Evolutionary conservation across 2,888 invertebrate species (phyloP).

Genomic region (Ctena decussata): DNA sequence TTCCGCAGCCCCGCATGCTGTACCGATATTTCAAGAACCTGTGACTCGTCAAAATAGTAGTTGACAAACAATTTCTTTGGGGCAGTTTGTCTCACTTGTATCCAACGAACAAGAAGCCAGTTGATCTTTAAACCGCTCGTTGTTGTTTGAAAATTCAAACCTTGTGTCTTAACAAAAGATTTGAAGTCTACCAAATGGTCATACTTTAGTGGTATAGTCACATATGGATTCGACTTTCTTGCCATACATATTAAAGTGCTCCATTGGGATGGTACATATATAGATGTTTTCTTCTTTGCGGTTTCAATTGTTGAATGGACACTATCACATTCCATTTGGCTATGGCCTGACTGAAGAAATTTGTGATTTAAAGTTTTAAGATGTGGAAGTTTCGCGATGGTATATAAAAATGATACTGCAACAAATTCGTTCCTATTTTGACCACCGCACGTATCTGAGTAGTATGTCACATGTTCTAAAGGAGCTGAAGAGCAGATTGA

Average conservation of each 20-base stretch:
- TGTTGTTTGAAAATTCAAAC: not conserved
- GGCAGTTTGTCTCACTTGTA: not conserved
- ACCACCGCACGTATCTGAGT: constrained; percentile 16
- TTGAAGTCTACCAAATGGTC: constrained; percentile 5
- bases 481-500: not conserved
- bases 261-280: not conserved
- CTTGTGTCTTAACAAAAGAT: not conserved
- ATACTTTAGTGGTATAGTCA: constrained; percentile 15
- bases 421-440: constrained; percentile 22
- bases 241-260: constrained; percentile 7
- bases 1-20: not conserved
- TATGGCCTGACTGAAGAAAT: constrained; percentile 42
- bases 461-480: not conserved
- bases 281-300: constrained; percentile 4
- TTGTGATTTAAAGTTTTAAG: constrained; percentile 29
- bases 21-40: not conserved
- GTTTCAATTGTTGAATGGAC: constrained; percentile 25
- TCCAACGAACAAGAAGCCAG: constrained; percentile 10
- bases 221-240: constrained; percentile 28
- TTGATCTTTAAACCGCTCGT: not conserved
- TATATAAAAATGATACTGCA: not conserved
- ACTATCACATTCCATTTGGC: constrained; percentile 49
- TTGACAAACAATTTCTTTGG: not conserved
- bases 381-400: not conserved
- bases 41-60: not conserved